Conservation (phyloP, 2,888 invertebrate genomes). For the Panzeria rudis region DNA sequence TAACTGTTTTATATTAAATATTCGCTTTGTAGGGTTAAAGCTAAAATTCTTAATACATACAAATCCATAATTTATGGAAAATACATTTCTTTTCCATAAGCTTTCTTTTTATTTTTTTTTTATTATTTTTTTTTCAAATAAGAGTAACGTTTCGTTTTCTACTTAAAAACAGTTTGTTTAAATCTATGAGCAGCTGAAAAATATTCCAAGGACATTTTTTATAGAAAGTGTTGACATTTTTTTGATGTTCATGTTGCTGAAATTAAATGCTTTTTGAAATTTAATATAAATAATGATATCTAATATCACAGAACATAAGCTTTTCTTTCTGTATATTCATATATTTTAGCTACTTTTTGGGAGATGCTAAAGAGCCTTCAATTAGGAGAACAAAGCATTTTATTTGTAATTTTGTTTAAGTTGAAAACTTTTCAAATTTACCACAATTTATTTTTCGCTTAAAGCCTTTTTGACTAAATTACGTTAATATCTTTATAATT, state of each 20-base stretch:
- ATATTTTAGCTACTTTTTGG: background rate
- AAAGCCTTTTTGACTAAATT: background rate
- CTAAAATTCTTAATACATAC: background rate
- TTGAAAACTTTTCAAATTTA: background rate
- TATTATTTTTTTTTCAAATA: background rate
- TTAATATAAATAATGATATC: background rate
- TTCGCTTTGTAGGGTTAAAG: background rate
- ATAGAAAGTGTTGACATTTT: conserved; percentile 26
- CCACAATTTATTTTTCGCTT: background rate
- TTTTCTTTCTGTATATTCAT: background rate
- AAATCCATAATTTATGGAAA: background rate
- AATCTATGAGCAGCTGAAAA: conserved; percentile 32
- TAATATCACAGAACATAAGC: background rate
- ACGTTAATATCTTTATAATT: conserved; percentile 1
- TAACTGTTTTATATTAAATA: too few species aligned
- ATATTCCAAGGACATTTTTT: conserved; percentile 23
- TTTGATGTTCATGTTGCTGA: background rate
- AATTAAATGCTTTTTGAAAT: conserved; percentile 13
- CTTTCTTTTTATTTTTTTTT: background rate
- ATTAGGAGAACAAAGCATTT: background rate
- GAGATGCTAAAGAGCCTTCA: background rate
- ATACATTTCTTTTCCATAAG: background rate
- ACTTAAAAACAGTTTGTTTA: conserved; percentile 8
- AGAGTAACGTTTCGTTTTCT: background rate
- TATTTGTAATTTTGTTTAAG: background rate